Percentiles rank a stretch among this genome's conserved stretches.
phyloP scores from a whole-genome alignment of 2,888 invertebrate genomes.

The Lepidocyrtoides sp. region DNA sequence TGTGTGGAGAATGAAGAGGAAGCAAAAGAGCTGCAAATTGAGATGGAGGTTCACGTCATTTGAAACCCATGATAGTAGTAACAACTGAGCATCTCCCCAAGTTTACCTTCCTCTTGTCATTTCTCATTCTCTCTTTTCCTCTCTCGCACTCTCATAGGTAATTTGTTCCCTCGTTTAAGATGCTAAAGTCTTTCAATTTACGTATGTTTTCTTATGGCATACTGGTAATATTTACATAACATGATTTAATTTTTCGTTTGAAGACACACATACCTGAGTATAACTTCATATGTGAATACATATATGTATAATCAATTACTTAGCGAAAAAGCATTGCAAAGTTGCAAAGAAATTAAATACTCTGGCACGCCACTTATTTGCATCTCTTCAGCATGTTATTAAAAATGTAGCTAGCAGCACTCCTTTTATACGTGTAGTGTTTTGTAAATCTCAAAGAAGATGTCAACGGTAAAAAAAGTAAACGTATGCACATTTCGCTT shows the following conservation, averaged over 20 bases:
- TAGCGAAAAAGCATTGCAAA: background rate
- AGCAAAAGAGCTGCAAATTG: constrained; percentile 25
- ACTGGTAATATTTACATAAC: background rate
- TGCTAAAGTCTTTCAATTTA: background rate
- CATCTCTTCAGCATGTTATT: background rate
- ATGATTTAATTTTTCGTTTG: background rate
- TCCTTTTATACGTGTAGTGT: background rate
- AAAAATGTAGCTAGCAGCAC: background rate
- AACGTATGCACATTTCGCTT: background rate
- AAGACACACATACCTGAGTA: background rate
- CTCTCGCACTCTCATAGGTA: background rate
- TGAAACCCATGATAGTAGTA: constrained; percentile 25
- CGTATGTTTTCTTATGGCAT: background rate
- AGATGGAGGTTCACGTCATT: constrained; percentile 30
- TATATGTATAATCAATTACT: constrained; percentile 10
- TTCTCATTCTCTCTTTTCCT: background rate
- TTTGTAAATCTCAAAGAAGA: background rate
- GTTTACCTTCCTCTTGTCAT: constrained; percentile 17
- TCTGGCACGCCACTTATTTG: background rate
- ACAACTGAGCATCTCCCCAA: constrained; percentile 18
- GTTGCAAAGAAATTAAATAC: background rate
- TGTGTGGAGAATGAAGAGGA: background rate
- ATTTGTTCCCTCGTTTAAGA: constrained; percentile 1
- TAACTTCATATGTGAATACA: background rate
- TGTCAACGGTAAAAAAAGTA: background rate